Evolutionary conservation across 2,888 invertebrate species (phyloP).

Genomic region (Pyrocoelia pectoralis): DNA sequence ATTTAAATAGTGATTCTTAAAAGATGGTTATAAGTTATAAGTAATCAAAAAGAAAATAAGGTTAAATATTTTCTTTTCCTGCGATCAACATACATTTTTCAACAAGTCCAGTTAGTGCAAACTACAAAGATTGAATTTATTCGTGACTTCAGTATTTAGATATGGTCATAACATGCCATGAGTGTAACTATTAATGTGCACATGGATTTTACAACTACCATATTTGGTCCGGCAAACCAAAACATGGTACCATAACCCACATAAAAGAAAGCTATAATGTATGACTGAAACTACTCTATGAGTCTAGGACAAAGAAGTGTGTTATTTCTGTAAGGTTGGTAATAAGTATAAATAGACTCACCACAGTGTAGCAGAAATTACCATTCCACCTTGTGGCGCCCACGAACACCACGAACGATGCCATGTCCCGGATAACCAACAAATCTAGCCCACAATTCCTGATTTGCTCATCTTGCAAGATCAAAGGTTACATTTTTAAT

Average conservation of each 20-base stretch:
- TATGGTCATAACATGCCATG: slow-evolving; percentile 34
- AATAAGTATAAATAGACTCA: slow-evolving; percentile 59
- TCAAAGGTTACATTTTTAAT: neutral
- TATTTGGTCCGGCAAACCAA: slow-evolving; percentile 24
- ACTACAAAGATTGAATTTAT: slow-evolving; percentile 9
- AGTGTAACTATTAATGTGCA: slow-evolving; percentile 30
- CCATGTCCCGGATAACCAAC: slow-evolving; percentile 57
- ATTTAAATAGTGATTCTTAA: too few species aligned
- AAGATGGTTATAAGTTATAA: neutral
- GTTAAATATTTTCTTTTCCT: neutral
- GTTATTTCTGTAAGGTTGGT: slow-evolving; percentile 48
- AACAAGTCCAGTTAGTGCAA: slow-evolving; percentile 17
- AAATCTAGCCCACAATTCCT: slow-evolving; percentile 56
- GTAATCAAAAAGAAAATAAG: slow-evolving; percentile 3
- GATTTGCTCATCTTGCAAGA: slow-evolving; percentile 49
- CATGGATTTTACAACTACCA: slow-evolving; percentile 29
- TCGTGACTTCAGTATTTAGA: slow-evolving; percentile 9
- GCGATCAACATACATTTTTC: neutral
- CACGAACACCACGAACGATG: slow-evolving; percentile 60
- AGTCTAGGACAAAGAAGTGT: slow-evolving; percentile 44
- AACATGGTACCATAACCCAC: slow-evolving; percentile 45
- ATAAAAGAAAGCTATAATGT: slow-evolving; percentile 40
- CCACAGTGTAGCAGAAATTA: slow-evolving; percentile 60
- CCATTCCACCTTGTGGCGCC: slow-evolving; percentile 57
- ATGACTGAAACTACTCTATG: slow-evolving; percentile 37